Base-by-base conservation (phyloP, 1,140 invertebrate genomes). In the Lepidurus arcticus region DNA sequence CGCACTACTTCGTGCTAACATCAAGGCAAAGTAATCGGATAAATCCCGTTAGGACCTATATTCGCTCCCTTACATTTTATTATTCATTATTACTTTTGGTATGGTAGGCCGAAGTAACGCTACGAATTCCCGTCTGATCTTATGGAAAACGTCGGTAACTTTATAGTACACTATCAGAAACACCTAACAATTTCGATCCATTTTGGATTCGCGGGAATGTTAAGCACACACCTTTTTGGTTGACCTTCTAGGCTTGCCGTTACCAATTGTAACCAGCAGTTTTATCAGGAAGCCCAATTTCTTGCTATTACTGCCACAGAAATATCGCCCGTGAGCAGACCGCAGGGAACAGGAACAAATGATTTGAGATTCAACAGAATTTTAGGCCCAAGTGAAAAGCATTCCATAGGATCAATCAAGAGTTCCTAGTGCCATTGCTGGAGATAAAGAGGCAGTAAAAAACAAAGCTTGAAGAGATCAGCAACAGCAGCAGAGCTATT, bases 321-420 rank as follows among this genome's bases (percentile, higher is more conserved):
- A 16, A 65, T 65, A 21, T 65, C 53, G 16, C 53, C 21, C 21
- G 13, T 1, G 53, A 5, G 10, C 16, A 7, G 47, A 65, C 16
- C 53, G 7, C 16, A 21, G 16, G 21, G 53, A 13, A 21, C 9
- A 13, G 0, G 16, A 21, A 65, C 53, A 21, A n/a, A n/a, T 65
- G 3, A 34, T 34, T 34, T 34, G 34, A 34, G 34, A 34, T 34
- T 34, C 13, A n/a, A 0, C 45, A 16, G 53, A 65, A 21, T 16
- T 21, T 65, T 7, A 65, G 34, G 34, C 34, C 34, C 34, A 65
- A 65, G 53, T 65, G 53, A 65, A 65, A 65, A 65, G 53, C 53
- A 65, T 65, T 65, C 53, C 53, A 65, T 65, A 65, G 53, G 53
- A 65, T 65, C 53, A 65, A 65, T 65, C 53, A 65, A 65, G 53